Base-by-base conservation (phyloP, 53 echinoderm and acorn worm species). In the Temnopleurus reevesii region DNA sequence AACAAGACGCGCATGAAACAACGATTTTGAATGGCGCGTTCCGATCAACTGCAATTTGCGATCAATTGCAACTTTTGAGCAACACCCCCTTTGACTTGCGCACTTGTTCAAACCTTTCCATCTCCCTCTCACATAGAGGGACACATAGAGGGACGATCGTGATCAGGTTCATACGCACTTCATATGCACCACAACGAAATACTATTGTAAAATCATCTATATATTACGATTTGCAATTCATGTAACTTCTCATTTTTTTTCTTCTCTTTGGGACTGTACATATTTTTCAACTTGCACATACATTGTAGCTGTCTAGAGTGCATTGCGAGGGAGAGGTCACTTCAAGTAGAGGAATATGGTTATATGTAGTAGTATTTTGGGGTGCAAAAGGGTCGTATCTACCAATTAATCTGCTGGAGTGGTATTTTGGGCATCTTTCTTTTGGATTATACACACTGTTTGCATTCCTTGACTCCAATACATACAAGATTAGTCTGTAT, bases 281-380 rank as follows among this genome's bases (percentile, higher is more conserved):
- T 85, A 85, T 59, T 85, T 85, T 85, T 85, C 85, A 85, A 82
- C 59, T 85, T 85, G 85, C 85, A 83, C 83, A 83, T 83, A 83
- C 47, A 28, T 8, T 47, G 79, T 79, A 79, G 79, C 36, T 79
- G 46, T 79, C 46, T 79, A 28, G 79, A 46, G 79, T 79, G 49
- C 79, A 79, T 46, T 46, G 43, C 71, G n/a, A 38, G 71, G 38
- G 41, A 38, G 71, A 71, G 71, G 38, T 71, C 71, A 71, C 71
- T 71, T 71, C n/a, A 71, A 8, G 71, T 71, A 71, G 71, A 71
- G 71, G 21, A 43, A 71, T 71, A 71, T 71, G 71, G 71, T 71
- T 71, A 71, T 71, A n/a, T 71, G 71, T 71, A 43, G 71, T 71
- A 71, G 71, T 38, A 71, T 71, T 71, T 36, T 71, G 0, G 71